A percentile compares a stretch with the other conserved stretches of the same genome.
phyloP scores from a whole-genome alignment of 2,113 vertebrate genomes.

The Phainopepla nitens region DNA sequence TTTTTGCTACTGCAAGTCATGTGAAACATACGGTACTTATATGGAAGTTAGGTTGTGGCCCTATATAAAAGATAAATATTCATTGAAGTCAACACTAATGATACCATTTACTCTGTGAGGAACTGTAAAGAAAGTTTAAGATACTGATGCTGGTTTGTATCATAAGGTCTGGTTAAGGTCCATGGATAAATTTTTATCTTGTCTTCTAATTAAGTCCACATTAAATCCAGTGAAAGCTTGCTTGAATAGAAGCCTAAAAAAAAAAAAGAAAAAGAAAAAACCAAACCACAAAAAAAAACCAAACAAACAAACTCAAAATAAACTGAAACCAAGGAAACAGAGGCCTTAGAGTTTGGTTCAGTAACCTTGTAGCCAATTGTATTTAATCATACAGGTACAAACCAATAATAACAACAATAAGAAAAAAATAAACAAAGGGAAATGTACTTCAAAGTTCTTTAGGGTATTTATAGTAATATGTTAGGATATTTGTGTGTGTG shows the following conservation, averaged over 20 bases:
- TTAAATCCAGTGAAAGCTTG: neutral
- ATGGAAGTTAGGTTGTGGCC: neutral
- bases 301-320: neutral
- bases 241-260: neutral
- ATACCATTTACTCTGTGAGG: neutral
- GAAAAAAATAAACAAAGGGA: neutral
- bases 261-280: neutral
- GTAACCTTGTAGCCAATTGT: neutral
- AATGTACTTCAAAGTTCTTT: neutral
- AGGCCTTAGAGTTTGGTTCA: neutral
- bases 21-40: neutral
- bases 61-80: neutral
- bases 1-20: neutral
- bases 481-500: neutral
- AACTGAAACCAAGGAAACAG: neutral
- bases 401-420: neutral
- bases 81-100: neutral
- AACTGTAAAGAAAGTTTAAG: neutral
- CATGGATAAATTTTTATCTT: neutral
- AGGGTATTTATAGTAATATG: neutral
- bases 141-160: neutral
- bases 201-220: neutral
- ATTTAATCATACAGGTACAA: neutral
- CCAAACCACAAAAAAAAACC: neutral
- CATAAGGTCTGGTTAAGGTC: neutral